Percentiles rank a stretch among this genome's conserved stretches.
Evolutionary conservation across 2,797 vertebrate genomes (phyloP).

Genomic region (Pipistrellus nathusii): DNA sequence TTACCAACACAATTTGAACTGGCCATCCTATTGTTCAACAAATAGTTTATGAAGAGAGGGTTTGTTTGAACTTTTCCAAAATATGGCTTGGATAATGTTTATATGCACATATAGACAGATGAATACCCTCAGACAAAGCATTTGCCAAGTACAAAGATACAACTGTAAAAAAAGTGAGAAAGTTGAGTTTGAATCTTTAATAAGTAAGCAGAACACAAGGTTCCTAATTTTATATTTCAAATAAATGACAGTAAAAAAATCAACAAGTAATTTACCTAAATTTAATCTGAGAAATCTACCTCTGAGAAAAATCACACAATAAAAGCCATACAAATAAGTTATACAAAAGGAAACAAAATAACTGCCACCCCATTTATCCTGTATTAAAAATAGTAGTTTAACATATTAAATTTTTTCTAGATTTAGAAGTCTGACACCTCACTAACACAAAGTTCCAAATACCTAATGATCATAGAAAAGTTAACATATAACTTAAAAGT

Average conservation of each 20-base stretch:
- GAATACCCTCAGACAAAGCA: not conserved
- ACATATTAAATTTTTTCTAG: slow-evolving; percentile 14
- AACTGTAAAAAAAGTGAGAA: not conserved
- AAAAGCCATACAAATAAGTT: not conserved
- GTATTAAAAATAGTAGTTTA: not conserved
- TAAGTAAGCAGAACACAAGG: not conserved
- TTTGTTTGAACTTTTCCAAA: not conserved
- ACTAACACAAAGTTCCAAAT: not conserved
- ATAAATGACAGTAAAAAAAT: slow-evolving; percentile 21
- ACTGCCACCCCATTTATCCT: not conserved
- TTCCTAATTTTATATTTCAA: slow-evolving; percentile 37
- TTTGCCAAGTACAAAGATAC: not conserved
- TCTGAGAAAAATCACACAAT: not conserved
- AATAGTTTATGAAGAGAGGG: not conserved
- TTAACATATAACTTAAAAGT: not conserved
- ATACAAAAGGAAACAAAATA: not conserved
- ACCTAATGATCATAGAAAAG: not conserved
- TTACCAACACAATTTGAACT: slow-evolving; percentile 16
- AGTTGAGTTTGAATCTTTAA: not conserved
- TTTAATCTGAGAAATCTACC: slow-evolving; percentile 8
- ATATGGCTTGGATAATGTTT: not conserved
- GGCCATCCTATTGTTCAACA: not conserved
- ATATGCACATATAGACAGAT: not conserved
- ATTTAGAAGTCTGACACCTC: slow-evolving; percentile 6
- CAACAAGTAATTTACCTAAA: slow-evolving; percentile 17